Evolutionary conservation across 2,888 invertebrate genomes (phyloP).

Genomic region (Molanna angustata): DNA sequence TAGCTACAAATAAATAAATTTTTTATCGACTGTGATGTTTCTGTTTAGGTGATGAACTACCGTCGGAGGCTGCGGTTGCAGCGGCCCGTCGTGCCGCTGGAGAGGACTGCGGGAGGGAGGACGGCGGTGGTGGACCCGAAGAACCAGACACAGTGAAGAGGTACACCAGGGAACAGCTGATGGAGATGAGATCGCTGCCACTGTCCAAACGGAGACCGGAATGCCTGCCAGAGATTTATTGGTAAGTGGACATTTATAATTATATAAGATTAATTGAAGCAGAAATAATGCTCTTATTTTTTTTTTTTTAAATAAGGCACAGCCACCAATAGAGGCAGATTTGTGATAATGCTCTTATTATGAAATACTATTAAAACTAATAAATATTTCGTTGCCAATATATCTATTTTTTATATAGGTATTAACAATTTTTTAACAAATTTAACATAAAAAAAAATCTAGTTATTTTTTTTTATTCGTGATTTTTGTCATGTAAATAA

Average conservation of each 20-base stretch:
- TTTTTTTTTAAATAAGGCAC: too few relatives aligned
- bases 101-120: constrained; percentile 30
- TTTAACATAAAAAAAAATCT: too few relatives aligned
- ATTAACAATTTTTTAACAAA: too few relatives aligned
- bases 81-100: constrained; percentile 41
- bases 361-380: too few relatives aligned
- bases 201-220: constrained; percentile 71
- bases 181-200: constrained; percentile 68
- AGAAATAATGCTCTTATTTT: too few relatives aligned
- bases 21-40: background rate
- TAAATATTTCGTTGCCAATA: too few relatives aligned
- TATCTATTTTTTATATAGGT: too few relatives aligned
- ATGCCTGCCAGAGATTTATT: constrained; percentile 40
- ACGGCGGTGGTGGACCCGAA: constrained; percentile 32
- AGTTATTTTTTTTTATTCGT: too few relatives aligned
- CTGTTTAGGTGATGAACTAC: constrained; percentile 27
- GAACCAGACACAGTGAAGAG: constrained; percentile 43
- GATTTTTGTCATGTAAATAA: too few relatives aligned
- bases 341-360: too few relatives aligned
- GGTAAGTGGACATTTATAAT: constrained; percentile 2
- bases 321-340: too few relatives aligned
- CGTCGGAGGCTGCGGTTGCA: constrained; percentile 39
- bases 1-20: background rate
- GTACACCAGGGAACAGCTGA: constrained; percentile 67
- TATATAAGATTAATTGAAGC: too few relatives aligned